Evolutionary conservation across 2,113 vertebrate species (phyloP).

Genomic region (Brachyistius frenatus): DNA sequence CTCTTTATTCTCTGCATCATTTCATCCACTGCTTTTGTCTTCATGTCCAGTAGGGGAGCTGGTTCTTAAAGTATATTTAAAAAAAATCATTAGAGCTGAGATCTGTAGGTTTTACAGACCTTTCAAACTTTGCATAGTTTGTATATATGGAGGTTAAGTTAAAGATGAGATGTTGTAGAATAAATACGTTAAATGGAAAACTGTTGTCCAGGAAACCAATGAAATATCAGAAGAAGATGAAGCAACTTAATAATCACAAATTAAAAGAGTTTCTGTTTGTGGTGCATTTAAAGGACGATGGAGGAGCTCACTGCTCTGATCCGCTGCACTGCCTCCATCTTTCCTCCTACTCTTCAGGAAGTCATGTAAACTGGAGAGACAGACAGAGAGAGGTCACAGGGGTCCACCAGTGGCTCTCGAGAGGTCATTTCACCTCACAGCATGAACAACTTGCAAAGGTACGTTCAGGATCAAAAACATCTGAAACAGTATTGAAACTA

Average conservation of each 20-base stretch:
- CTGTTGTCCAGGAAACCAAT: neutral
- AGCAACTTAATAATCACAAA: too few species aligned
- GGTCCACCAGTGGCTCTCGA: conserved; percentile 1
- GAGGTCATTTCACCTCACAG: neutral
- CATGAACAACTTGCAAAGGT: neutral
- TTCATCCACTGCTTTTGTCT: conserved; percentile 85
- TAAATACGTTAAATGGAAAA: too few species aligned
- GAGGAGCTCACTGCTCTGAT: conserved; percentile 64
- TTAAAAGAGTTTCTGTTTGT: neutral
- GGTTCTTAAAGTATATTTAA: conserved; percentile 41
- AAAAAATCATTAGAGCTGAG: neutral
- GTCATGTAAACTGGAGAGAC: conserved; percentile 62
- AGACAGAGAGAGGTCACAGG: neutral
- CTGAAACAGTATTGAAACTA: conserved; percentile 1
- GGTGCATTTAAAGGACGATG: neutral
- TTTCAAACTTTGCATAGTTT: too few species aligned
- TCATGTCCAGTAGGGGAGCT: conserved; percentile 45
- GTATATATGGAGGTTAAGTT: too few species aligned
- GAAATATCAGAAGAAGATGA: neutral
- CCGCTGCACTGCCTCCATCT: neutral
- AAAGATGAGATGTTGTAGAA: neutral
- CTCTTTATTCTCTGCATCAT: conserved; percentile 90
- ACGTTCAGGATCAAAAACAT: neutral
- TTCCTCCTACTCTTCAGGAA: conserved; percentile 77
- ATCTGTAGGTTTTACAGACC: neutral